phyloP scores from a whole-genome alignment of 2,797 vertebrate genomes.

The Poecilia wingei region DNA sequence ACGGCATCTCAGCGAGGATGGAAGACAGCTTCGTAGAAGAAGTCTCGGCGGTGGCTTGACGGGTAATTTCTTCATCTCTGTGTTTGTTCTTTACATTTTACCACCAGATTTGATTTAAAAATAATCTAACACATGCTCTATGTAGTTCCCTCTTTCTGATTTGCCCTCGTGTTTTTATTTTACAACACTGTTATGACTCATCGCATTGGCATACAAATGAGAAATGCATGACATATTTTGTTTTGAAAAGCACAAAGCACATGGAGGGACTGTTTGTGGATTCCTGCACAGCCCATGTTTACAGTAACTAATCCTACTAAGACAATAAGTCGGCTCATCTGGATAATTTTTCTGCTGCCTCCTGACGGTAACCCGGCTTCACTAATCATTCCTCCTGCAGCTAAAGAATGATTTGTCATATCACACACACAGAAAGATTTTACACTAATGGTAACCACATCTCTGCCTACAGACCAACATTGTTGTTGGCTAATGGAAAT shows the following conservation, averaged over 20 bases:
- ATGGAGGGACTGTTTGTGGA: conserved; percentile 3
- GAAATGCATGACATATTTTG: neutral
- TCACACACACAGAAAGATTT: neutral
- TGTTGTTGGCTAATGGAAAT: neutral
- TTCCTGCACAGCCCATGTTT: neutral
- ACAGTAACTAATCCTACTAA: conserved; percentile 7
- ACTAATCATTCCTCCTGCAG: neutral
- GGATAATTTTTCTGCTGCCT: neutral
- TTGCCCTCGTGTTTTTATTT: neutral
- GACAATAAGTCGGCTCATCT: neutral
- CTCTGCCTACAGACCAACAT: neutral
- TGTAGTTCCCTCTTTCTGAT: neutral
- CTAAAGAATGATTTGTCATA: neutral
- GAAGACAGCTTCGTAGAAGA: conserved; percentile 85
- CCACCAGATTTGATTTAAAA: neutral
- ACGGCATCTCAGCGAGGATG: conserved; percentile 89
- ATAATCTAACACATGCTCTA: neutral
- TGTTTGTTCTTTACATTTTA: neutral
- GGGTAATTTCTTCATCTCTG: conserved; percentile 74
- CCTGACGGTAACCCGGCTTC: neutral
- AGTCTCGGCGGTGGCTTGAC: conserved; percentile 95
- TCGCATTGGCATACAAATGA: neutral
- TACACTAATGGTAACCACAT: neutral
- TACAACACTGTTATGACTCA: neutral
- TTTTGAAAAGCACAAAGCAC: conserved; percentile 11